These are phyloP conservation scores for Tamandua tetradactyla DNA, from an alignment of 2,797 vertebrate species.

Conservation along the genomic window DNA sequence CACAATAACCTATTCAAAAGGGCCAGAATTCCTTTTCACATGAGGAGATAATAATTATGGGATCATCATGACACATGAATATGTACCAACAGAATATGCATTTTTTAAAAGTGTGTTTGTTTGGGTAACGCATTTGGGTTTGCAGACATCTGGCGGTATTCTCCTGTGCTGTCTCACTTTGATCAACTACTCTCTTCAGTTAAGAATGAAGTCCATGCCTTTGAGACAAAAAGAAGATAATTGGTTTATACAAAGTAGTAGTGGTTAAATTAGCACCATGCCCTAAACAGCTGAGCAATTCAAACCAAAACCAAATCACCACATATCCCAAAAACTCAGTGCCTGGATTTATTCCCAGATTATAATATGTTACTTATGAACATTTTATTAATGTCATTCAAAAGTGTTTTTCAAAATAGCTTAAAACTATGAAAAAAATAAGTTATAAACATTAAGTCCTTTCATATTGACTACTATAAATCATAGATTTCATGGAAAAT, in stretches of 20 bases:
- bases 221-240: background rate
- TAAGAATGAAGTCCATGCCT: background rate
- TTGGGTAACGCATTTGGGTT: background rate
- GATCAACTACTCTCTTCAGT: background rate
- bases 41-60: background rate
- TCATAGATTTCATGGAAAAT: background rate
- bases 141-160: background rate
- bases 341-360: background rate
- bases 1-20: background rate
- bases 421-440: conserved; percentile 34
- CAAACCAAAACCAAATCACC: background rate
- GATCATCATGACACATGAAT: background rate
- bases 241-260: background rate
- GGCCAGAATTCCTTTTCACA: background rate
- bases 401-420: background rate
- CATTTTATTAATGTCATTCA: background rate
- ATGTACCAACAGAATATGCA: background rate
- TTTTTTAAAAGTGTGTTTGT: background rate
- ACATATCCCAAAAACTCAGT: background rate
- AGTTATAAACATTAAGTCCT: background rate
- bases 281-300: background rate
- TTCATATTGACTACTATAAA: background rate
- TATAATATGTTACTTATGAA: background rate
- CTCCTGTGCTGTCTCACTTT: background rate
- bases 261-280: background rate